These are phyloP conservation scores for Euplagia quadripunctaria DNA, from an alignment of 2,888 invertebrate species.

Conservation along the genomic window DNA sequence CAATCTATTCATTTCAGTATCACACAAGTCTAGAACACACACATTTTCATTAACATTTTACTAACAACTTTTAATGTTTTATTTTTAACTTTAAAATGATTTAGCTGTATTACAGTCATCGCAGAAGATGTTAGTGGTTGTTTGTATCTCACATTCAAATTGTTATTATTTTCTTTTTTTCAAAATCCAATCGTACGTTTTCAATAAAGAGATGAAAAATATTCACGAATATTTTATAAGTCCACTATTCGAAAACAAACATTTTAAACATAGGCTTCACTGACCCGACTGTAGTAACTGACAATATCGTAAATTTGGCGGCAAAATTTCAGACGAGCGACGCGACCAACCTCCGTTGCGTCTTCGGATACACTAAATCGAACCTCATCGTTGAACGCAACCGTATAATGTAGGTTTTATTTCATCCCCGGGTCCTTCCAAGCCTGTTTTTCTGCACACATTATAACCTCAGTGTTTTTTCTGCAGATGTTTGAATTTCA, in stretches of 20 bases:
- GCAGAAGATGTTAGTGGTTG: not conserved
- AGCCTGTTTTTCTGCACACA: conserved; percentile 17
- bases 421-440: conserved; percentile 27
- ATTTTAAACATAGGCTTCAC: not conserved
- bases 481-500: too few relatives aligned
- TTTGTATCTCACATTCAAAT: not conserved
- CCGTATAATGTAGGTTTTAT: conserved; percentile 33
- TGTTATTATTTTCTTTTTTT: not conserved
- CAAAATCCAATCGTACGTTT: not conserved
- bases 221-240: not conserved
- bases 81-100: conserved; percentile 43
- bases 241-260: not conserved
- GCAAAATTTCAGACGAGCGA: conserved; percentile 49
- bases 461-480: not conserved
- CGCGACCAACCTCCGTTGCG: conserved; percentile 49
- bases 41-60: conserved; percentile 22
- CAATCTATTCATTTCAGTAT: conserved; percentile 79
- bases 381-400: conserved; percentile 21
- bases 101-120: conserved; percentile 25
- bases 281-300: conserved; percentile 10
- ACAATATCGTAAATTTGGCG: conserved; percentile 64
- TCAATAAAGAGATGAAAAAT: not conserved
- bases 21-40: conserved; percentile 31
- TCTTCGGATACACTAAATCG: conserved; percentile 53
- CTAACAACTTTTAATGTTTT: conserved; percentile 33